Conservation (phyloP, 1,140 invertebrate species). For the Nebria ingens region DNA sequence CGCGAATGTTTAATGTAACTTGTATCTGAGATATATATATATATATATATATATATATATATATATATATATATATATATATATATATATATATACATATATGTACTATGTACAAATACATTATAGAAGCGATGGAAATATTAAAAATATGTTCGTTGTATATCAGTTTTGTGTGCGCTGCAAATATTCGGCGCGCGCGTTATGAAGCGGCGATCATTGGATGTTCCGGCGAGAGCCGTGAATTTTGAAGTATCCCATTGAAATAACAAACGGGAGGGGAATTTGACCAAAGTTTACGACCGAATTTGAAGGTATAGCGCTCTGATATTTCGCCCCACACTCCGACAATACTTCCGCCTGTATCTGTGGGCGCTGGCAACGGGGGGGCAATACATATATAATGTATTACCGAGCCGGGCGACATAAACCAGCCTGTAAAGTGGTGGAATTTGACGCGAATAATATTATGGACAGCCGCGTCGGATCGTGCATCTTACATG, state of each 20-base stretch:
- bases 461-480: slow-evolving; percentile 5
- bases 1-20: no score
- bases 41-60: no score
- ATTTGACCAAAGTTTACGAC: slow-evolving; percentile 1
- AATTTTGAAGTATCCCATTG: not conserved
- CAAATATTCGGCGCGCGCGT: no score
- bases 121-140: no score
- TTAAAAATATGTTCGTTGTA: no score
- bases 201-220: slow-evolving; percentile 4
- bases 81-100: no score
- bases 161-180: no score
- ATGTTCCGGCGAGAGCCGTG: not conserved
- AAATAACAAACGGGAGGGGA: slow-evolving; percentile 1
- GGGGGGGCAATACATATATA: not conserved
- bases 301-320: not conserved
- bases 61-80: no score
- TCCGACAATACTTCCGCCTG: no score
- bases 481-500: slow-evolving; percentile 5
- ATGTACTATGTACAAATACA: no score
- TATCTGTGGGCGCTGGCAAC: not conserved
- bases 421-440: slow-evolving; percentile 9
- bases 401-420: not conserved
- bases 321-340: not conserved
- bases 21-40: no score
- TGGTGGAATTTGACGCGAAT: slow-evolving; percentile 6